Evolutionary conservation across 64 coral and sea anemone genomes (phyloP).

Genomic region (Stichodactyla mertensii): DNA sequence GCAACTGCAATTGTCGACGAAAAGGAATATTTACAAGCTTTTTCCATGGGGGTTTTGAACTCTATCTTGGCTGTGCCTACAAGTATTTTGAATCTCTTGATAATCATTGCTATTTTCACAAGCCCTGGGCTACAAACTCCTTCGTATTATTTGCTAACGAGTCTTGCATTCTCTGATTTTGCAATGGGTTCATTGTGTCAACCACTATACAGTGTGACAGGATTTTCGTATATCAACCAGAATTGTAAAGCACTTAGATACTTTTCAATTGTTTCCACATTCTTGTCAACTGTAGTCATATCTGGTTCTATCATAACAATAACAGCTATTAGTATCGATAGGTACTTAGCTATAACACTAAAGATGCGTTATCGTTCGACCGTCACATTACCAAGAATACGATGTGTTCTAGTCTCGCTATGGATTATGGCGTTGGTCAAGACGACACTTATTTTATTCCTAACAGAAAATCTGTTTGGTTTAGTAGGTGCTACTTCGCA

Average conservation of each 20-base stretch:
- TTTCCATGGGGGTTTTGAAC: neutral
- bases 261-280: neutral
- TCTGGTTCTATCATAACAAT: neutral
- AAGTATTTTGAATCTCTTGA: neutral
- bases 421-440: neutral
- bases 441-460: neutral
- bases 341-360: neutral
- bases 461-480: neutral
- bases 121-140: neutral
- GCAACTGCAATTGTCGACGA: too few species aligned
- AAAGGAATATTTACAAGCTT: neutral
- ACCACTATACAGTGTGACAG: neutral
- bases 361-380: neutral
- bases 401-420: neutral
- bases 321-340: neutral
- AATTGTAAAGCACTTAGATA: neutral
- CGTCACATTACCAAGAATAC: neutral
- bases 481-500: neutral
- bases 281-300: neutral
- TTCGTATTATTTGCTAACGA: neutral
- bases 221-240: neutral
- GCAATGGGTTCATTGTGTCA: neutral
- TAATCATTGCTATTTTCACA: neutral
- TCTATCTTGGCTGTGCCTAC: neutral
- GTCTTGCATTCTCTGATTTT: neutral